Base-by-base conservation (phyloP, 23 tunicate species). In the Phallusia fumigata region DNA sequence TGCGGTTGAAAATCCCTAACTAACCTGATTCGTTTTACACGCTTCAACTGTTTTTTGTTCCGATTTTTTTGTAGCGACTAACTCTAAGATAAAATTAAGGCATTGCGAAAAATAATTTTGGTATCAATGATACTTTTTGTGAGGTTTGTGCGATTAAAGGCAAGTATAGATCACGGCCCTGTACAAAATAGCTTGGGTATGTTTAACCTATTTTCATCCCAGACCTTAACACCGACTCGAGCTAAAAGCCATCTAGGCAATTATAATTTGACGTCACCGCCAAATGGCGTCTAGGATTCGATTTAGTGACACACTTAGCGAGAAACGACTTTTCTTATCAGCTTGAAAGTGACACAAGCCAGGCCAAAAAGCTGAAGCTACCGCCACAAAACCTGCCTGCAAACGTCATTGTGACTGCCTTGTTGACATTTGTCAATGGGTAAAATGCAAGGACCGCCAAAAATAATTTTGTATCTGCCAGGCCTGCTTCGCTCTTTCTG, bases 271-370 rank as follows among this genome's bases (percentile, higher is more conserved):
- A 77, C 81, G 81, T 36, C 81, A 77, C 30, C 22, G 81, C 22
- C 78, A 74, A 33, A 74, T 33, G 45, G 78, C 45, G 78, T 33
- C 58, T 45, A 21, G 22, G 81, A 36, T 36, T 40, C 53, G 58
- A 36, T 77, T 77, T 77, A 22, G 81, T 36, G 81, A 77, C 81
- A 77, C 81, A 77, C 81, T 77, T 77, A 77, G 58, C 21, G 16
- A 36, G 58, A 36, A 45, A 77, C 81, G 58, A 19, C 21, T 21
- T 35, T 77, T 5, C 53, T 77, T 77, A 77, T 77, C 81, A 77
- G 81, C 22, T 19, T 22, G 28, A 22, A 28, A 30, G 53, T 77
- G 81, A 77, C 81, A 36, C 44, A 19, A 36, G 58, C 53, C 81
- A 77, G 81, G 35, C 58, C 81, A 32, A 21, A 28, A 77, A 28